Conservation (phyloP, 1,140 invertebrate genomes). For the Drosophila trapezifrons region DNA sequence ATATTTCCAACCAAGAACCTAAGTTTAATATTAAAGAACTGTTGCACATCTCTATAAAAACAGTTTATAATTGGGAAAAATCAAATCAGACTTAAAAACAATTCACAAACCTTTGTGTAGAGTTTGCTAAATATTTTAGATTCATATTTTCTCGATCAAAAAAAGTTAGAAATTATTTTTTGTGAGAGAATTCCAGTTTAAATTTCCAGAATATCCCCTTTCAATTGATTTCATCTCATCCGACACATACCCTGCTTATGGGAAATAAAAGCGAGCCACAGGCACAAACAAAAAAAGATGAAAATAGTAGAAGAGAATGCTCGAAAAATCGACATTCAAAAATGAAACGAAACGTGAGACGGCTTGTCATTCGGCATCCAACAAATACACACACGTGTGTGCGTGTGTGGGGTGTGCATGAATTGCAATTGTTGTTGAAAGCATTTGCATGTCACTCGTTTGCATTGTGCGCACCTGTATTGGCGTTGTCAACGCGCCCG, state of each 20-base stretch:
- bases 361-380: conserved; percentile 32
- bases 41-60: no score
- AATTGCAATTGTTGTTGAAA: conserved; percentile 82
- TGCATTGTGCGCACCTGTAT: conserved; percentile 78
- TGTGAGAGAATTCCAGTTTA: neutral
- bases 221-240: neutral
- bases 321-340: conserved; percentile 73
- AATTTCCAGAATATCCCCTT: neutral
- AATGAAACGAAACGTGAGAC: conserved; percentile 74
- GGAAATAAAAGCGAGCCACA: conserved; percentile 48
- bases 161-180: neutral
- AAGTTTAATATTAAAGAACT: no score
- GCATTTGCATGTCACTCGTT: conserved; percentile 81
- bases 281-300: conserved; percentile 10
- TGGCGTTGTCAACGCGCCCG: conserved; percentile 70
- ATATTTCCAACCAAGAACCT: no score
- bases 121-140: no score
- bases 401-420: conserved; percentile 51
- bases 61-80: no score
- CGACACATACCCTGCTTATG: conserved; percentile 4
- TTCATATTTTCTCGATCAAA: no score
- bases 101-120: no score
- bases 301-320: conserved; percentile 42
- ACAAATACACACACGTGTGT: conserved; percentile 5
- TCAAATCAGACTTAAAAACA: no score